Conservation (phyloP, 2,888 invertebrate species). For the Tiliacea citrago region DNA sequence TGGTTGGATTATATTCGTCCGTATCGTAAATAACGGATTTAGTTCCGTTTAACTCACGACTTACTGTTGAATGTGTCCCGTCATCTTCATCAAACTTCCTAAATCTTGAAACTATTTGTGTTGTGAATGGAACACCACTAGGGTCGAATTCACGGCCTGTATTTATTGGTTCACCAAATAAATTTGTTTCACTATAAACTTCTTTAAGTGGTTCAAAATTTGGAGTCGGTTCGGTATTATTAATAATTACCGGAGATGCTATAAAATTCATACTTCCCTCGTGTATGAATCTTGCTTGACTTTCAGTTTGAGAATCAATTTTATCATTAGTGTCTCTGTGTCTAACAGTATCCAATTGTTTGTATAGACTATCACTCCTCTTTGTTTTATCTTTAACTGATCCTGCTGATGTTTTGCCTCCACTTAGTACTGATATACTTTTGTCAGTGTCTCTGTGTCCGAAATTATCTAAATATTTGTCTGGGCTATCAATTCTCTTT, state of each 20-base stretch:
- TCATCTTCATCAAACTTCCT: slow-evolving; percentile 4
- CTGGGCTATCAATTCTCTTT: too few relatives aligned
- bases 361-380: background rate
- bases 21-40: slow-evolving; percentile 20
- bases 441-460: too few relatives aligned
- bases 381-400: background rate
- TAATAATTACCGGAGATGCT: slow-evolving; percentile 19
- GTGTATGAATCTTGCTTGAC: background rate
- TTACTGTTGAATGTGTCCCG: slow-evolving; percentile 1
- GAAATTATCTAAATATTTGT: too few relatives aligned
- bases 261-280: background rate
- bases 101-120: slow-evolving; percentile 7
- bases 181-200: slow-evolving; percentile 17
- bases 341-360: too few relatives aligned
- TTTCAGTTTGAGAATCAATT: background rate
- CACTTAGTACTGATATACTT: too few relatives aligned
- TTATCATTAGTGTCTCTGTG: background rate
- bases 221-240: background rate
- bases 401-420: background rate
- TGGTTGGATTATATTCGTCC: background rate
- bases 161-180: background rate
- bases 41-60: slow-evolving; percentile 22
- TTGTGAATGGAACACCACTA: background rate
- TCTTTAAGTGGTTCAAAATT: background rate
- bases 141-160: background rate